Percentiles rank a stretch among this genome's conserved stretches.
phyloP scores from a whole-genome alignment of 2,797 vertebrate species.

The Cebuella pygmaea region DNA sequence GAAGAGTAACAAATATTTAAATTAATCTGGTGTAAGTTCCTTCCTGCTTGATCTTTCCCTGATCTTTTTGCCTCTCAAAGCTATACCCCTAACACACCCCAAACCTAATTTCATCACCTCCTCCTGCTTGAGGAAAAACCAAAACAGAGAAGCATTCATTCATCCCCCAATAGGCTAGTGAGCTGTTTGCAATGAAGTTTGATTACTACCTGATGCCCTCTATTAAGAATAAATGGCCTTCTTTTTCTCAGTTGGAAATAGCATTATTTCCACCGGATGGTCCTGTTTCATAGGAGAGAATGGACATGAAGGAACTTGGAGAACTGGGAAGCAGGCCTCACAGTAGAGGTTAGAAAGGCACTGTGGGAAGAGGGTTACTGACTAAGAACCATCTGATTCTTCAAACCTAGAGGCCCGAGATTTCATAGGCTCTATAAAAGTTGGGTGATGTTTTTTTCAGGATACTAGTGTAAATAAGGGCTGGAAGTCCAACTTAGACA shows the following conservation, averaged over 20 bases:
- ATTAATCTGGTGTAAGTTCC: conserved; percentile 63
- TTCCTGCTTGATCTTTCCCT: conserved; percentile 62
- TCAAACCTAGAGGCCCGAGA: not conserved
- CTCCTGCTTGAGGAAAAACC: conserved; percentile 48
- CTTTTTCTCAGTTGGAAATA: not conserved
- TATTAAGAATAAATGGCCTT: not conserved
- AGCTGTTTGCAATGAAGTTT: conserved; percentile 23
- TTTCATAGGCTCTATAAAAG: not conserved
- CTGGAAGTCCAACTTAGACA: not conserved
- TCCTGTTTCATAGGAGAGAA: not conserved
- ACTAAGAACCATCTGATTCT: not conserved
- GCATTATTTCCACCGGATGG: not conserved
- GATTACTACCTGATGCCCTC: not conserved
- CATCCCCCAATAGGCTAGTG: not conserved
- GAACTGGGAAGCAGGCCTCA: not conserved
- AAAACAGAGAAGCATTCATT: conserved; percentile 34
- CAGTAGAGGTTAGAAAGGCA: not conserved
- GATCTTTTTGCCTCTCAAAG: conserved; percentile 51
- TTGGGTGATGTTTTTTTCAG: not conserved
- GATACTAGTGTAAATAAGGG: not conserved
- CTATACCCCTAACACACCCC: not conserved
- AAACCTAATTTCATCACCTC: conserved; percentile 57
- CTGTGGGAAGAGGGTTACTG: not conserved
- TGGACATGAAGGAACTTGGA: not conserved
- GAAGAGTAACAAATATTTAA: conserved; percentile 57